Percentiles rank a stretch among this genome's conserved stretches.
Evolutionary conservation across 1,140 invertebrate species (phyloP).

Genomic region (Drosophila lowei): DNA sequence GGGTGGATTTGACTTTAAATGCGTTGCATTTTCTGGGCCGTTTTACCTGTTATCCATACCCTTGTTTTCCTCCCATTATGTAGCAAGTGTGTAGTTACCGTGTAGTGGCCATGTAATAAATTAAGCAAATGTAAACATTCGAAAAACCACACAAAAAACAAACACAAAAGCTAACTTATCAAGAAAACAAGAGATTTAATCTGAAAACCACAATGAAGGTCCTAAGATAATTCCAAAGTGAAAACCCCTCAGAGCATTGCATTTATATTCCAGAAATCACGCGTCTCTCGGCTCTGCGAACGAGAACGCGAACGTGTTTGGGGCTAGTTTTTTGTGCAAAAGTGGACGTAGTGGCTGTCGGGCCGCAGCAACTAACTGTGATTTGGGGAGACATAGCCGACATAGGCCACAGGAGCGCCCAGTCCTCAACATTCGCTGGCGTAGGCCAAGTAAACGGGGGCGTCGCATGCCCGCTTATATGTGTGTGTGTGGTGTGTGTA

Average conservation of each 20-base stretch:
- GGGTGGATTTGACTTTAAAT: too few relatives aligned
- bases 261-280: conserved; percentile 7
- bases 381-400: conserved; percentile 54
- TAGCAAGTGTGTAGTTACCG: too few relatives aligned
- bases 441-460: conserved; percentile 61
- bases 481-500: conserved; percentile 19
- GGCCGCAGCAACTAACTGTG: conserved; percentile 55
- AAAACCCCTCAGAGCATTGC: not conserved
- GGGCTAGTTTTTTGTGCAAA: conserved; percentile 59
- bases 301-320: conserved; percentile 68
- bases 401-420: conserved; percentile 63
- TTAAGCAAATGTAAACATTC: too few relatives aligned
- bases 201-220: not conserved
- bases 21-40: too few relatives aligned
- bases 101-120: too few relatives aligned
- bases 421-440: conserved; percentile 47
- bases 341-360: conserved; percentile 29
- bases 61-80: too few relatives aligned
- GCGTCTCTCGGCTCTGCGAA: conserved; percentile 15
- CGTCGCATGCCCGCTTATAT: conserved; percentile 27
- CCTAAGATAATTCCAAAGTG: not conserved
- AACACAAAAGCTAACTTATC: conserved; percentile 2
- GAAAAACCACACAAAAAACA: not conserved
- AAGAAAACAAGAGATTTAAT: not conserved
- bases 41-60: too few relatives aligned